These are phyloP conservation scores for Centrocercus urophasianus DNA, from an alignment of 2,113 vertebrate species.

Conservation along the genomic window DNA sequence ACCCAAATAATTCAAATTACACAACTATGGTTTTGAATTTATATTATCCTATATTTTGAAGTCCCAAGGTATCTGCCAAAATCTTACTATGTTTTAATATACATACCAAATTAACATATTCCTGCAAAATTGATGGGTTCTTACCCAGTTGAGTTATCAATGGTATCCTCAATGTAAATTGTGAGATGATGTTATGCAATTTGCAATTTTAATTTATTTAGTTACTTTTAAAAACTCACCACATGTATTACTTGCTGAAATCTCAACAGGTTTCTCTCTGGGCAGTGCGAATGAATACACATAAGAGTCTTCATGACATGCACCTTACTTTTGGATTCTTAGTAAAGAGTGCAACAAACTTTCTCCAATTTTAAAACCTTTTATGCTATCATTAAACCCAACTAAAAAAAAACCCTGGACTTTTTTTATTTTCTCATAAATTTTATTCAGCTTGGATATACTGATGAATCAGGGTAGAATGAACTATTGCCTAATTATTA, in stretches of 20 bases:
- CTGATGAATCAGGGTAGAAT: not conserved
- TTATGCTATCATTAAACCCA: not conserved
- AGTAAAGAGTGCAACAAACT: not conserved
- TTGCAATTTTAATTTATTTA: conserved; percentile 68
- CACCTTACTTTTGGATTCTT: not conserved
- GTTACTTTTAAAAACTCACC: conserved; percentile 59
- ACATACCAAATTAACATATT: conserved; percentile 22
- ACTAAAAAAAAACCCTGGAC: not conserved
- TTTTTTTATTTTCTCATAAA: not conserved
- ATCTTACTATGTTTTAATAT: conserved; percentile 15
- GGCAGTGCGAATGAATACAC: conserved; percentile 51
- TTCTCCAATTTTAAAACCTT: not conserved
- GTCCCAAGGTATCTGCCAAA: not conserved
- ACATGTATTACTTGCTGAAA: conserved; percentile 69
- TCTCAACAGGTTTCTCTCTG: conserved; percentile 56
- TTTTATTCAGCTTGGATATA: not conserved
- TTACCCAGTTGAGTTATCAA: conserved; percentile 34
- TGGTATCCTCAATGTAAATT: conserved; percentile 58
- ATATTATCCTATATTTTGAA: not conserved
- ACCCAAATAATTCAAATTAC: not conserved
- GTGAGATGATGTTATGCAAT: conserved; percentile 52
- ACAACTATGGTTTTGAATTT: not conserved
- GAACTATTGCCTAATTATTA: not conserved
- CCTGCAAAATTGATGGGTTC: conserved; percentile 39
- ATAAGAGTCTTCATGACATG: conserved; percentile 52